These are phyloP conservation scores for Sebastes diaconus DNA, from an alignment of 2,797 vertebrate species.

Conservation along the genomic window DNA sequence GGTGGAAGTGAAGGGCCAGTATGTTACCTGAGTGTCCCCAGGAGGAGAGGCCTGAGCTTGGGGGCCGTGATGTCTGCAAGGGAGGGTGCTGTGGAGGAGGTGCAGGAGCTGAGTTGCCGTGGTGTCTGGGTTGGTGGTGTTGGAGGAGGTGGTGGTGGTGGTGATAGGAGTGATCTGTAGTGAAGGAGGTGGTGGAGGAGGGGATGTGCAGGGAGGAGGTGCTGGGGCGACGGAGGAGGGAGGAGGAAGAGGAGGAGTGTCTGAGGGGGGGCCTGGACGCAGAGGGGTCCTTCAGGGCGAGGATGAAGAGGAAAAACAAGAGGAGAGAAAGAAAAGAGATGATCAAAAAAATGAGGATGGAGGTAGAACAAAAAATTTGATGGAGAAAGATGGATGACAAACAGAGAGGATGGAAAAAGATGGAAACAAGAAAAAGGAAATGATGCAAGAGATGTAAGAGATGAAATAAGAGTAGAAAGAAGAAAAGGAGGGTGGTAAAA, in stretches of 20 bases:
- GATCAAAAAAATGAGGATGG: neutral
- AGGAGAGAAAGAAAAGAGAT: slow-evolving; percentile 28
- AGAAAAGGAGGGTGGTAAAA: neutral
- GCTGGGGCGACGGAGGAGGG: slow-evolving; percentile 53
- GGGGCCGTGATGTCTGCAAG: slow-evolving; percentile 51
- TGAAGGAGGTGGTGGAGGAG: slow-evolving; percentile 73
- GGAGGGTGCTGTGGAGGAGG: slow-evolving; percentile 58
- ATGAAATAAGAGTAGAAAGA: neutral
- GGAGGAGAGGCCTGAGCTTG: slow-evolving; percentile 35
- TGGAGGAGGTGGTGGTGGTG: slow-evolving; percentile 77
- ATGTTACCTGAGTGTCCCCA: slow-evolving; percentile 76
- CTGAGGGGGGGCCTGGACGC: slow-evolving; percentile 52
- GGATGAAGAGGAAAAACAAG: slow-evolving; percentile 13
- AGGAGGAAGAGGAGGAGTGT: slow-evolving; percentile 48
- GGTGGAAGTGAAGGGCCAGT: slow-evolving; percentile 5
- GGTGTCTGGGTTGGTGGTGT: slow-evolving; percentile 30
- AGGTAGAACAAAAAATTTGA: slow-evolving; percentile 1
- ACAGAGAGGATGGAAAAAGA: neutral
- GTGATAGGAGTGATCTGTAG: slow-evolving; percentile 63
- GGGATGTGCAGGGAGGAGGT: slow-evolving; percentile 86
- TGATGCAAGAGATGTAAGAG: neutral
- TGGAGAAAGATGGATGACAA: neutral
- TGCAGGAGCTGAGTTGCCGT: slow-evolving; percentile 47
- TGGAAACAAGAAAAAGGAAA: neutral
- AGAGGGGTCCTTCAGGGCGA: slow-evolving; percentile 70